These are phyloP conservation scores for Petrosia ficiformis DNA, from an alignment of 37 sponge, comb jelly and placozoan species.

Conservation along the genomic window DNA sequence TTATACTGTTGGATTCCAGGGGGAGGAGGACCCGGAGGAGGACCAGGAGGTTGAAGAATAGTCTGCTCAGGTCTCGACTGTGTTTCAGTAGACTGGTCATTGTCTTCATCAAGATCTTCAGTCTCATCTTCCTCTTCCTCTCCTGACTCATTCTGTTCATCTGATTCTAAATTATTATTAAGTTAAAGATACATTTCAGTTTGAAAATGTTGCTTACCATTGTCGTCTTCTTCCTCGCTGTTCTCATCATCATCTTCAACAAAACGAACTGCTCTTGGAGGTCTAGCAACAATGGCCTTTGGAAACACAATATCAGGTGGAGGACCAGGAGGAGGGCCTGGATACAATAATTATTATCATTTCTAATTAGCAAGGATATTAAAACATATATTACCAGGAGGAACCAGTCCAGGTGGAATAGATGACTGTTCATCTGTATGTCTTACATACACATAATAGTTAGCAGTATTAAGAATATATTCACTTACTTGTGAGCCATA, in stretches of 20 bases:
- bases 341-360: no score
- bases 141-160: not conserved
- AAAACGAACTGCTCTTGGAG: not conserved
- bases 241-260: slow-evolving; percentile 8
- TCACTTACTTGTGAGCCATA: no score
- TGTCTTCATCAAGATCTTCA: not conserved
- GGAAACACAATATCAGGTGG: slow-evolving; percentile 52
- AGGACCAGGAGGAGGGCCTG: slow-evolving; percentile 74
- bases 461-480: no score
- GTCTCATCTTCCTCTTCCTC: slow-evolving; percentile 17
- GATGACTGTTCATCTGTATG: no score
- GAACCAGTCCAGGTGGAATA: not conserved
- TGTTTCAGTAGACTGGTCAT: not conserved
- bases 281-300: not conserved
- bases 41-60: slow-evolving; percentile 5
- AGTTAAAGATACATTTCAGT: not conserved
- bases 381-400: slow-evolving; percentile 25
- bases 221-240: slow-evolving; percentile 26
- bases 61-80: not conserved
- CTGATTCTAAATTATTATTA: not conserved
- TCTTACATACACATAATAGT: no score
- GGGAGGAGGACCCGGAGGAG: slow-evolving; percentile 43
- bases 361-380: no score
- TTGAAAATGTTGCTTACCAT: slow-evolving; percentile 10
- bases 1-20: not conserved